Percentiles rank a stretch among this genome's conserved stretches.
These are phyloP conservation scores for Hermodice carunculata DNA, from an alignment of 2,888 invertebrate species.

Conservation along the genomic window DNA sequence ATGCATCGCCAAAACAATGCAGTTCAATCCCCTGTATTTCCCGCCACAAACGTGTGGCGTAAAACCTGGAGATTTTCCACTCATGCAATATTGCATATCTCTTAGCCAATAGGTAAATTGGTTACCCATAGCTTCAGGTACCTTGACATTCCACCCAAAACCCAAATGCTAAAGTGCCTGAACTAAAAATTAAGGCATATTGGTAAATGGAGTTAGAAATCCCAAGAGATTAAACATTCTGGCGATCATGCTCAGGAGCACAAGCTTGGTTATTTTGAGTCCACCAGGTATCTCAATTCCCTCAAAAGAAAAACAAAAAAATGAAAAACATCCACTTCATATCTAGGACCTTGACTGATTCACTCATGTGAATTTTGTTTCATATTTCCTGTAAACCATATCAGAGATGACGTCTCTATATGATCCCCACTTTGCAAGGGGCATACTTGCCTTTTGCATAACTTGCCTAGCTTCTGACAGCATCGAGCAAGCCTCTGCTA, in stretches of 20 bases:
- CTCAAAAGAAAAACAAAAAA: no score
- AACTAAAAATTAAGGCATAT: conserved; percentile 43
- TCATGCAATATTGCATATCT: not conserved
- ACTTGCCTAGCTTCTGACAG: no score
- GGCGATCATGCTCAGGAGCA: conserved; percentile 32
- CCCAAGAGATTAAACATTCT: conserved; percentile 43
- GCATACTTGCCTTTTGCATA: no score
- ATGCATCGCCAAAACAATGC: conserved; percentile 47
- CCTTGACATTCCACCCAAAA: conserved; percentile 43
- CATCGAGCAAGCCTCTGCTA: no score
- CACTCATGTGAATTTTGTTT: no score
- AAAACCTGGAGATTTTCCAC: not conserved
- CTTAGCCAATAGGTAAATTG: conserved; percentile 8
- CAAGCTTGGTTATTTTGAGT: conserved; percentile 37
- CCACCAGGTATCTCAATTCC: not conserved
- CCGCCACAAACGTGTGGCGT: not conserved
- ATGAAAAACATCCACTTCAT: no score
- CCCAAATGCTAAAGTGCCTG: conserved; percentile 45
- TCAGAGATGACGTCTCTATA: no score
- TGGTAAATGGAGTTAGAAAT: conserved; percentile 28
- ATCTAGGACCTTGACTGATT: no score
- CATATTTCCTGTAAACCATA: no score
- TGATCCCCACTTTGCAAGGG: no score
- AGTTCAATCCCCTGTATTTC: no score
- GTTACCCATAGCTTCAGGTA: not conserved